Base-by-base conservation (phyloP, 2,113 vertebrate species). In the Bubalus kerabau region DNA sequence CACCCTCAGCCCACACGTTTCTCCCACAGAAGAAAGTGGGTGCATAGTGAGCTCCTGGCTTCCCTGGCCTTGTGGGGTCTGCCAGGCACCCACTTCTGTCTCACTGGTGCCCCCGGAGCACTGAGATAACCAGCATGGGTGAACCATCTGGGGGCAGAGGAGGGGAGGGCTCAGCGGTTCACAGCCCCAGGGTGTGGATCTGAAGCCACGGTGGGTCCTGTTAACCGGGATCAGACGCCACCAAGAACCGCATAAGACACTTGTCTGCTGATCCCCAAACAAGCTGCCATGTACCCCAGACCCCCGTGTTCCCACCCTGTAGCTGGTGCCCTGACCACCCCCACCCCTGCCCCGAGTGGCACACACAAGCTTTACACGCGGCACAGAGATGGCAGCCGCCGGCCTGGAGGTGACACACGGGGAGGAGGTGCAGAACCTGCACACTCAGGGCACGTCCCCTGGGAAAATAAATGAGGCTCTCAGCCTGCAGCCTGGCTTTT, bases 101-200 rank as follows among this genome's bases (percentile, higher is more conserved):
- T 64, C 19, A 36, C 17, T 17, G 0, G 2, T 0, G 1, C 32
- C 64, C 19, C 32, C 0, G 0, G 19, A 50, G 23, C 1, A 1
- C 43, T 48, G 43, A 62, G 30, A 14, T 21, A 14, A 13, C 9
- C 13, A 2, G 24, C n/a, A 30, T 0, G 2, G 50, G 15, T 30
- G 24, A 40, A 3, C 15, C 17, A 7, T 54, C 62, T 5, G 15
- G 6, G 50, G 50, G 7, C 10, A 28, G 24, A 54, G 1, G 5
- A 19, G 87, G 64, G 50, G 36, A 21, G 40, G 4, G 48, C 9
- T 10, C 48, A 12, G 62, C 1, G 7, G 16, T 2, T 74, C 24
- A 14, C 4, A 6, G 48, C 6, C 4, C 15, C 23, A 4, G 24
- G 48, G 50, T 1, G 2, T n/a, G 3, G 32, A 56, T 30, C 16